Conservation (phyloP, 2,113 vertebrate genomes). For the Grallaria varia region DNA sequence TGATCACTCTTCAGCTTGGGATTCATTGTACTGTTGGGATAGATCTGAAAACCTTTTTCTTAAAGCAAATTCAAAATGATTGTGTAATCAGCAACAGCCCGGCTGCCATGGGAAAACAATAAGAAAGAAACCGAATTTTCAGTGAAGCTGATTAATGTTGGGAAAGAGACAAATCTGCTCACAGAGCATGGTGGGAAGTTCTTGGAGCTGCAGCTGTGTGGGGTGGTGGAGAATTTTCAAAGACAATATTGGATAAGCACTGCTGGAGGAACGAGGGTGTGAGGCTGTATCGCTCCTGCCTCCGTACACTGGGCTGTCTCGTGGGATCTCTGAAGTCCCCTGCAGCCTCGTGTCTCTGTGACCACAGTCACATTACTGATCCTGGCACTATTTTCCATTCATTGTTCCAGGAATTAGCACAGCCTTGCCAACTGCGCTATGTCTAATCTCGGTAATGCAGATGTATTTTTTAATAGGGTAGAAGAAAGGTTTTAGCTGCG, state of each 20-base stretch:
- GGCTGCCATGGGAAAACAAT: not conserved
- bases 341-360: accelerated
- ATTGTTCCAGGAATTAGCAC: not conserved
- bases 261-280: not conserved
- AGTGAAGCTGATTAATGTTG: not conserved
- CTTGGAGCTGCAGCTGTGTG: not conserved
- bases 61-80: not conserved
- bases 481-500: not conserved
- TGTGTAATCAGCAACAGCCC: not conserved
- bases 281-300: not conserved
- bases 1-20: not conserved
- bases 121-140: not conserved
- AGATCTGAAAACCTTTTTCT: not conserved
- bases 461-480: not conserved
- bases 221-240: not conserved
- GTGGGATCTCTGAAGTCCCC: not conserved
- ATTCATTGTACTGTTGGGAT: not conserved
- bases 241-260: accelerated
- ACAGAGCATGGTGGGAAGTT: not conserved
- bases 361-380: not conserved
- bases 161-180: not conserved
- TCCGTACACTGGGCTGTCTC: accelerated
- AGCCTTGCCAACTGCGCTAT: not conserved
- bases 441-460: not conserved
- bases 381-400: not conserved